A percentile compares a stretch with the other conserved stretches of the same genome.
Evolutionary conservation across 2,888 invertebrate species (phyloP).

Genomic region (Oscheius onirici): DNA sequence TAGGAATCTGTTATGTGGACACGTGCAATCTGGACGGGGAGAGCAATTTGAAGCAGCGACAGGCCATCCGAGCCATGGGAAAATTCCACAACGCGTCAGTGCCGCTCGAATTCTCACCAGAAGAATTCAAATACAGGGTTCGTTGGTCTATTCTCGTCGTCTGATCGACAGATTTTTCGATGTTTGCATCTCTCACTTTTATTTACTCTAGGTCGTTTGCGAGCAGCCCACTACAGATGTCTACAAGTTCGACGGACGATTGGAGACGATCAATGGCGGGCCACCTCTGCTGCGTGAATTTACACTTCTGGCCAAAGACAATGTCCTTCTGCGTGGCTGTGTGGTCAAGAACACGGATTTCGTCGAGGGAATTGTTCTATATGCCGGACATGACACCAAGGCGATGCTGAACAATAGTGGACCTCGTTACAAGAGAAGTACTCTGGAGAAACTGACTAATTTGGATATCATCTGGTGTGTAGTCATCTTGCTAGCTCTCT

Average conservation of each 20-base stretch:
- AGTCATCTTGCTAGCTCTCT: constrained; percentile 86
- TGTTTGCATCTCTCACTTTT: constrained; percentile 6
- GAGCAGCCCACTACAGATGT: constrained; percentile 94
- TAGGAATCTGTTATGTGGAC: constrained; percentile 91
- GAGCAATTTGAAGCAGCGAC: constrained; percentile 90
- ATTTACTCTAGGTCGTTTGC: constrained; percentile 84
- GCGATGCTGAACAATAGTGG: constrained; percentile 97
- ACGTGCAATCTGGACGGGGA: constrained; percentile 96
- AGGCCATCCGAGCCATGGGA: constrained; percentile 79
- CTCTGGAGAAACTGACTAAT: constrained; percentile 75
- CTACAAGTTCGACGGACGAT: constrained; percentile 87
- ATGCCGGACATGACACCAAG: constrained; percentile 91
- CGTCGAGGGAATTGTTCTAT: constrained; percentile 94
- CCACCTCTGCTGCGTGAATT: constrained; percentile 79
- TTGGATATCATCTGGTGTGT: constrained; percentile 62
- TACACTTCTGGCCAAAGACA: constrained; percentile 76
- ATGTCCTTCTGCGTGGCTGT: constrained; percentile 90
- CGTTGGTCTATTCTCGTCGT: background rate
- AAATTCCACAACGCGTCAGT: constrained; percentile 74
- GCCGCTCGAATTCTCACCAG: constrained; percentile 49
- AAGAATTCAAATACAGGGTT: constrained; percentile 54
- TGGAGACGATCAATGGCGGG: constrained; percentile 51
- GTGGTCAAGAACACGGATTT: constrained; percentile 94
- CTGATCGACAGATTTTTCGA: background rate
- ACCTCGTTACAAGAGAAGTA: constrained; percentile 82